Evolutionary conservation across 1,140 invertebrate genomes (phyloP), one percentile per base, ranked within the genome.

Genomic region (Micrasema longulum): DNA sequence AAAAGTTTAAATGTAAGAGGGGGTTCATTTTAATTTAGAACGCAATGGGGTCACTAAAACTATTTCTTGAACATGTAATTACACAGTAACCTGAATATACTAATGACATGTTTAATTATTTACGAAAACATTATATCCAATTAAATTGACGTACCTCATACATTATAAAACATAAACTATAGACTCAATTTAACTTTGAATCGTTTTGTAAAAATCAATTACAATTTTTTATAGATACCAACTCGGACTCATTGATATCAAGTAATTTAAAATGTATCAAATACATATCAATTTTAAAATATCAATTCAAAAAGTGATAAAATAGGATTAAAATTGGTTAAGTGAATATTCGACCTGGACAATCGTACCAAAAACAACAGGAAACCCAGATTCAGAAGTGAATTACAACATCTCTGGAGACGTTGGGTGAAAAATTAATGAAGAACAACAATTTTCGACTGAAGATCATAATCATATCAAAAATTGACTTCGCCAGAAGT

Each of bases 221-320:
- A n/a, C n/a, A n/a, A n/a, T n/a, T 65, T 0, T 20, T 48, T 65
- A 4, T 65, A 48, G 36, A 65, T 48, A 48, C 10, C 50, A n/a
- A 26, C 41, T 65, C 45, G 57, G 57, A 18, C 20, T 63, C n/a
- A n/a, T n/a, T n/a, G n/a, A n/a, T n/a, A n/a, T n/a, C n/a, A n/a
- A n/a, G n/a, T 31, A 35, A 35, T 50, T 43, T 22, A 36, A 50
- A 31, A 69, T 57, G 31, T 69, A 69, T 69, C 66, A 57, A 10
- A 57, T 57, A 69, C 66, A 69, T 69, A 69, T 69, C 66, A 69
- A 57, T 23, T 31, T 14, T 41, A 38, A 52, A 22, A 9, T 9
- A 38, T 47, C 20, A 23, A 52, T 35, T 48, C 6, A 67, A 55
- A 67, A 67, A 67, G 50, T 67, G 65, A 36, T 55, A 50, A 53